A percentile compares a stretch with the other conserved stretches of the same genome.
Evolutionary conservation across 2,888 invertebrate species (phyloP).

Genomic region (Erannis defoliaria): DNA sequence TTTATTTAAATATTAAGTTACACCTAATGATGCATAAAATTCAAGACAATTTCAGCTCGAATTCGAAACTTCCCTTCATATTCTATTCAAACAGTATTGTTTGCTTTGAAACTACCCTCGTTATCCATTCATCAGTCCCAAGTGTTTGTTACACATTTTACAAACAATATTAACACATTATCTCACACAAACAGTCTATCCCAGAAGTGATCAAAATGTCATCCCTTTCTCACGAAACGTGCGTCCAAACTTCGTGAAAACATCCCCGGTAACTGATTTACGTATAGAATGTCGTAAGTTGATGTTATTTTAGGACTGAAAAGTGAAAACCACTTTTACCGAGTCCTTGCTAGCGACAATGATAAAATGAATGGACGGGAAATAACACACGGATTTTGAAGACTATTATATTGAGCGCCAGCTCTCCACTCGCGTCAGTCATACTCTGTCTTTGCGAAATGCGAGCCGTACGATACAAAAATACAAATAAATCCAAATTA

Average conservation of each 20-base stretch:
- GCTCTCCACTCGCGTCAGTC: too few species aligned
- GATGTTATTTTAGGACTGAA: slow-evolving; percentile 75
- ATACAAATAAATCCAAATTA: too few species aligned
- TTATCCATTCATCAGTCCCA: slow-evolving; percentile 27
- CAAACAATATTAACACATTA: slow-evolving; percentile 43
- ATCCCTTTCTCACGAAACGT: slow-evolving; percentile 42
- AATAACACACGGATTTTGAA: too few species aligned
- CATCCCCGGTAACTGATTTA: slow-evolving; percentile 38
- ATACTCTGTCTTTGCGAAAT: too few species aligned
- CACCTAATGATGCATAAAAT: not conserved
- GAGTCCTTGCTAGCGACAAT: slow-evolving; percentile 2
- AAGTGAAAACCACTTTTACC: slow-evolving; percentile 63
- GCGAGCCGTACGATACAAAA: too few species aligned
- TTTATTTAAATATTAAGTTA: not conserved
- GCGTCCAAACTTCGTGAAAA: slow-evolving; percentile 44
- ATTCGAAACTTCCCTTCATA: not conserved
- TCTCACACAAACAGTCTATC: slow-evolving; percentile 42
- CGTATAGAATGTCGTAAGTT: slow-evolving; percentile 61
- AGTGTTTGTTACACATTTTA: slow-evolving; percentile 30
- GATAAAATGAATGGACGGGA: not conserved
- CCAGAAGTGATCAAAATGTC: slow-evolving; percentile 41
- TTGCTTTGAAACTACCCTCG: slow-evolving; percentile 27
- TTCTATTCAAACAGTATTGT: slow-evolving; percentile 17
- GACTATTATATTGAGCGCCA: too few species aligned
- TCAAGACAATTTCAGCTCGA: not conserved